A percentile compares a stretch with the other conserved stretches of the same genome.
Conservation (phyloP, 2,113 vertebrate species). For the Myiopsitta monachus region DNA sequence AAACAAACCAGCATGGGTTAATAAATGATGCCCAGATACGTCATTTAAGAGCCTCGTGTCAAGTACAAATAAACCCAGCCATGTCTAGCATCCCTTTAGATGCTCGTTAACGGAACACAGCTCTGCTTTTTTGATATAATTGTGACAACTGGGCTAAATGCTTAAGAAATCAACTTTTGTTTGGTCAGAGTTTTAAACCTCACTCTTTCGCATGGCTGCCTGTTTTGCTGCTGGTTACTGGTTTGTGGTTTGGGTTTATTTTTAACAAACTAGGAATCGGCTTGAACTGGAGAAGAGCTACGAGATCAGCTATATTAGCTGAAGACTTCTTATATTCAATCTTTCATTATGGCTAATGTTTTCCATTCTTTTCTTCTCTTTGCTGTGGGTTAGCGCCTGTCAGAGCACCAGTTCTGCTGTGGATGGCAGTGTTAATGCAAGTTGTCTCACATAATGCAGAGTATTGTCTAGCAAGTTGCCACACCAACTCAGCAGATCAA, state of each 20-base stretch:
- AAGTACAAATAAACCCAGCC: neutral
- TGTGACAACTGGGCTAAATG: neutral
- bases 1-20: neutral
- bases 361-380: neutral
- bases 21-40: neutral
- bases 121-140: neutral
- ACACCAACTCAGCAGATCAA: conserved; percentile 12
- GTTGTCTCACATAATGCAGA: neutral
- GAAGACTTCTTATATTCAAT: neutral
- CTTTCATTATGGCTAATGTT: neutral
- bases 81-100: neutral
- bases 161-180: neutral
- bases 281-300: neutral
- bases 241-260: neutral
- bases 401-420: neutral
- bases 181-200: neutral
- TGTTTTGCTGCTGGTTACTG: neutral
- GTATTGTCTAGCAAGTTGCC: conserved; percentile 7
- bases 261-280: neutral
- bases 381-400: neutral
- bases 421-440: neutral
- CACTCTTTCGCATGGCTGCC: neutral
- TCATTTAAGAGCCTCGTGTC: neutral
- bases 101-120: neutral
- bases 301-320: neutral